Conservation (phyloP, 2,113 vertebrate genomes). For the Canis aureus region DNA sequence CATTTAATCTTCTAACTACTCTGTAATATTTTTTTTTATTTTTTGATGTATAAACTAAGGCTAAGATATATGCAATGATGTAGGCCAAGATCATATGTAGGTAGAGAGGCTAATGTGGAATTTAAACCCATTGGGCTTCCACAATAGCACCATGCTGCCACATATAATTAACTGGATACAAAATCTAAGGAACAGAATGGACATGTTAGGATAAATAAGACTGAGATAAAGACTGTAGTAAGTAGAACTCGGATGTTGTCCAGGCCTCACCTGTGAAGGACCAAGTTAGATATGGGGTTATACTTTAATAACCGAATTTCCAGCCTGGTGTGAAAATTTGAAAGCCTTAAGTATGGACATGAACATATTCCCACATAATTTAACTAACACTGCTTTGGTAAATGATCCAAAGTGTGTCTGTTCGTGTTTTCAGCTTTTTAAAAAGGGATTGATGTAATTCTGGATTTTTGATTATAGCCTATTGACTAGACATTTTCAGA, state of each 20-base stretch:
- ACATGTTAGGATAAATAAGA: neutral
- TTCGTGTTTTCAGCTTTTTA: neutral
- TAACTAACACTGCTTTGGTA: neutral
- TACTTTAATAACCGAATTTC: neutral
- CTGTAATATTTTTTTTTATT: conserved; percentile 37
- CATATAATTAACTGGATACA: neutral
- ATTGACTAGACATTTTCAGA: conserved; percentile 33
- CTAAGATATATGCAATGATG: neutral
- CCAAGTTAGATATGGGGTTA: neutral
- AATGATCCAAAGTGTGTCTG: neutral
- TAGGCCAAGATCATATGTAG: neutral
- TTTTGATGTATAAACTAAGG: conserved; percentile 20
- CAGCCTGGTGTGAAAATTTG: neutral
- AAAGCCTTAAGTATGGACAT: neutral
- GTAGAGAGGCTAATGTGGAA: neutral
- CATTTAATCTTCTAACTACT: neutral
- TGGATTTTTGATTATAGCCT: neutral
- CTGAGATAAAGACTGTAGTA: neutral
- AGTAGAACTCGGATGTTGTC: neutral
- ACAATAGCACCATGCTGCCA: neutral
- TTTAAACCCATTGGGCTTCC: neutral
- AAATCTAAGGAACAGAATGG: neutral
- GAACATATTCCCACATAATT: neutral
- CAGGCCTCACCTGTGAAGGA: neutral
- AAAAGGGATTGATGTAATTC: neutral